Base-by-base conservation (phyloP, 1,140 invertebrate genomes). In the Stegodyphus mimosarum region DNA sequence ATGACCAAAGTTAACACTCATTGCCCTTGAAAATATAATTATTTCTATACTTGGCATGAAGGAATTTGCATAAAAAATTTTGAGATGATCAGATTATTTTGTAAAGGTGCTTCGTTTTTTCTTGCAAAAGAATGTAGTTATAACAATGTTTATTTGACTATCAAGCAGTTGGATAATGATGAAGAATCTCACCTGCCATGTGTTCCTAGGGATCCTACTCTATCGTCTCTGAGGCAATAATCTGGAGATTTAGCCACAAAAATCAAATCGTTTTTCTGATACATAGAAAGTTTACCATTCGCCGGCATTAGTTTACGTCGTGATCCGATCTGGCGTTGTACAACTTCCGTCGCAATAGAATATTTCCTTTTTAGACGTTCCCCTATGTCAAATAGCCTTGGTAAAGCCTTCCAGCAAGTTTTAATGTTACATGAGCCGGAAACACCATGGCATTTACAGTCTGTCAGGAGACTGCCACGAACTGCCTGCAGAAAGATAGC, bases 371-470 rank as follows among this genome's bases (percentile, higher is more conserved):
- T 93, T 6, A 98, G 91, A 89, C 95, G 94, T 89, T 97, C 95
- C 77, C 96, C 94, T 50, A 92, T 90, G 63, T 89, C 88, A 33
- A 94, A 91, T 87, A 97, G 94, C 33, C 94, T 92, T 1, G 95
- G 94, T 86, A 98, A 92, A 87, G 94, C 94, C 88, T 95, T 93
- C 97, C 97, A 98, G 90, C 97, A 99, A 5, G 98, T 96, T 78
- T 95, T 93, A 83, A 97, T 94, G 71, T 96, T 97, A 91, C 97
- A 98, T 3, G 96, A 97, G 0, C 97, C 97, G 0, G 96, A 97
- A 90, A 98, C 97, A 7, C 97, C 97, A 90, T 98, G 97, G 89
- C 97, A 99, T 91, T 98, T 98, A 92, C 97, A 99, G 15, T 87
- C 78, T 6, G 73, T 81, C 33, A 69, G 69, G 2, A 86, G 51